Evolutionary conservation across 2,888 invertebrate species (phyloP), one percentile per base, ranked within the genome.

Genomic region (Cephus pulcher): DNA sequence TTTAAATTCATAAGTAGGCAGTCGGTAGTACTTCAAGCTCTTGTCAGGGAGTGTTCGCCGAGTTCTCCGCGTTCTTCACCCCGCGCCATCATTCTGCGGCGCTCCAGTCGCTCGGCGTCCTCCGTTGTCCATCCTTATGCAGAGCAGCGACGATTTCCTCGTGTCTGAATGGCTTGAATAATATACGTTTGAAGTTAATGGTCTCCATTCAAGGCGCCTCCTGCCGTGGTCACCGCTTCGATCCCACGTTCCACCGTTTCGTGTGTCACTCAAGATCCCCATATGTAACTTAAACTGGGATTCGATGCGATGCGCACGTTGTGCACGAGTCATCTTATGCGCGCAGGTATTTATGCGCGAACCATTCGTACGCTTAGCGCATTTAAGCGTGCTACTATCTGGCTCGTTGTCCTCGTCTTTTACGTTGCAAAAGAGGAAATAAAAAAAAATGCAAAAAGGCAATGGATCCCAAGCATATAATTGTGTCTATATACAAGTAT

Each of bases 121-220:
- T 77, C 80, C 74, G 78, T 79, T 80, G 80, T 82, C 84, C 83
- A 82, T 82, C 85, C 86, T 85, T 85, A 85, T 86, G 86, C 84
- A 85, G 86, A 86, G 80, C 83, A 83, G 85, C 81, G 81, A 85
- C 84, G 84, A 86, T 86, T 84, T 84, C 82, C 83, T 81, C 82
- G 83, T 83, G 75, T 76, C 83, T 81, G 86, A 85, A 85, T 86
- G 87, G 81, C 83, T 86, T 86, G 85, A 86, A 87, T 87, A 86
- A 86, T 87, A 86, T 84, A 84, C 84, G 86, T 86, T 86, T 84
- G 82, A 87, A 86, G 86, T 86, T 87, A 87, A 87, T 86, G 87
- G 87, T 84, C 86, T 86, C 87, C 87, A 87, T 87, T 87, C 85
- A 87, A 85, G 86, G 87, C 85, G 80, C 82, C 85, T 82, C 78